Percentiles rank a stretch among this genome's conserved stretches.
Evolutionary conservation across 2,888 invertebrate species (phyloP).

Genomic region (Scaptomyza reducta): DNA sequence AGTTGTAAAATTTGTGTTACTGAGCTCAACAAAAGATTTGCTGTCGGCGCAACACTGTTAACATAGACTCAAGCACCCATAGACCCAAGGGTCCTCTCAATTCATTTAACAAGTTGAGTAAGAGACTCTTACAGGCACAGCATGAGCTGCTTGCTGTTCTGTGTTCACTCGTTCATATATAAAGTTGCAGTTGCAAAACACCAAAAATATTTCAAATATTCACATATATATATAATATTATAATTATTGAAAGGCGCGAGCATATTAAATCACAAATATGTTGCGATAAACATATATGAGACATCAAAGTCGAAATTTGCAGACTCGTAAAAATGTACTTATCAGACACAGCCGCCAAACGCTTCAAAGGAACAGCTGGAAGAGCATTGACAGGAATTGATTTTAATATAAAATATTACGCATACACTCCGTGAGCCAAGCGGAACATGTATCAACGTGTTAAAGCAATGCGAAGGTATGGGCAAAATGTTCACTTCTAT

Average conservation of each 20-base stretch:
- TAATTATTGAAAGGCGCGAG: constrained; percentile 29
- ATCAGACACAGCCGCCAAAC: not conserved
- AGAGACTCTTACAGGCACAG: constrained; percentile 27
- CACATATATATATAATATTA: constrained; percentile 1
- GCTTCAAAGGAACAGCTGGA: constrained; percentile 13
- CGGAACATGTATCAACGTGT: constrained; percentile 15
- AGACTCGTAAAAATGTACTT: constrained; percentile 12
- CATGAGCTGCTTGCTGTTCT: constrained; percentile 1
- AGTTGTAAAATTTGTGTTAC: constrained; percentile 12
- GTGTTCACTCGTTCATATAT: not conserved
- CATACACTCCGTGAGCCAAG: constrained; percentile 37
- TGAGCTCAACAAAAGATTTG: not conserved
- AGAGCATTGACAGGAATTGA: not conserved
- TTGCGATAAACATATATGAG: constrained; percentile 11
- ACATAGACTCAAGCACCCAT: not conserved
- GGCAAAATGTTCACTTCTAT: constrained; percentile 1
- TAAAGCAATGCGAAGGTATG: not conserved
- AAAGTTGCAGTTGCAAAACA: not conserved
- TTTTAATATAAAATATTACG: constrained; percentile 33
- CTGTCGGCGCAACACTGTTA: not conserved
- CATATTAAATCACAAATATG: constrained; percentile 35
- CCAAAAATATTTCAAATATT: constrained; percentile 12
- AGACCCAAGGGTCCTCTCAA: constrained; percentile 29
- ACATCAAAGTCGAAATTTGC: constrained; percentile 43
- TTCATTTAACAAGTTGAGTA: constrained; percentile 47